Evolutionary conservation across 2,113 vertebrate genomes (phyloP), one percentile per base, ranked within the genome.

Genomic region (Dipodomys stephensi): DNA sequence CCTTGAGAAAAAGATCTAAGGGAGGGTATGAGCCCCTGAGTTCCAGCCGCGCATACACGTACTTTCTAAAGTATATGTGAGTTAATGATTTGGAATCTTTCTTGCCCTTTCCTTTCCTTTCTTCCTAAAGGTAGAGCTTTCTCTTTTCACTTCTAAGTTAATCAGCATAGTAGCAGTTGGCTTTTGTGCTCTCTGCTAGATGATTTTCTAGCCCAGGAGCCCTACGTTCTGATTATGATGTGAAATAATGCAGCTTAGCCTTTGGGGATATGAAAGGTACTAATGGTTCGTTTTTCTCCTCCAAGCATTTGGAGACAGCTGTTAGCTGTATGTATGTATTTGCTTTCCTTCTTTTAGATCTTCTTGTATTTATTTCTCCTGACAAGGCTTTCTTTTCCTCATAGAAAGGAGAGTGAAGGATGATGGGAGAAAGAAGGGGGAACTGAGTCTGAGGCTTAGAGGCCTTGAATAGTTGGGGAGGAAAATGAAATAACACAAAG

Each of bases 201-300:
- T 49, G 65, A 67, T 72, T 94, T 79, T 79, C 65, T 65, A 73
- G 49, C 83, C 83, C 67, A 27, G 1, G 2, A 77, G 69, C 12
- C 73, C 25, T 53, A 4, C 3, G 32, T 72, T 83, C 76, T 39
- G 27, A 69, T 77, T 77, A 28, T 13, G 23, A 83, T 0, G 0
- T 1, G 49, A 69, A 81, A 73, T 84, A 89, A 85, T 30, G 35
- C 49, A 87, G 69, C 68, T 87, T 68, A 82, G 78, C 60, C 78
- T 93, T 87, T 65, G 82, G 68, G 83, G n/a, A 35, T 85, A 39
- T 83, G 78, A 94, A 96, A 93, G 67, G 46, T 67, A 73, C 57
- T 74, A 60, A 83, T 49, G 90, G 87, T 57, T 57, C 49, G 39
- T 39, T 80, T 95, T 93, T 49, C 44, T 93, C 93, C 85, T 76